Conservation (phyloP, 2,888 invertebrate genomes). For the Gerris lacustris region DNA sequence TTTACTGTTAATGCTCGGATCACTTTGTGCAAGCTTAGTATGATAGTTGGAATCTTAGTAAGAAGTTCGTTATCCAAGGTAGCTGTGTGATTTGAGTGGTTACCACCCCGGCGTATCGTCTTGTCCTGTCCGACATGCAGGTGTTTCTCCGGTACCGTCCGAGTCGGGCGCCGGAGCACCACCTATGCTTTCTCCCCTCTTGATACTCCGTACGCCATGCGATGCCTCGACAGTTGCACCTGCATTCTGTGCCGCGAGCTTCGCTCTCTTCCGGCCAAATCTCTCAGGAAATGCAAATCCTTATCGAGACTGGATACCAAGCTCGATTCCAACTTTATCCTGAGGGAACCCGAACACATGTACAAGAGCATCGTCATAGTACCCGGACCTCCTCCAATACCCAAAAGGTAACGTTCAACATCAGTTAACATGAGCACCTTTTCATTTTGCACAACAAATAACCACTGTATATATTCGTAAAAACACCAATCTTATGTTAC, state of each 20-base stretch:
- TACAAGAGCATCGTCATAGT: conserved; percentile 28
- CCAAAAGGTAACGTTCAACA: not conserved
- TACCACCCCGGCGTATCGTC: no score
- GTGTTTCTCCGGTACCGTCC: conserved; percentile 1
- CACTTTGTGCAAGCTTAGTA: not conserved
- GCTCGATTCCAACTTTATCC: conserved; percentile 25
- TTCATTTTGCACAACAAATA: not conserved
- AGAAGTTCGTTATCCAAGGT: not conserved
- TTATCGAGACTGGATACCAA: not conserved
- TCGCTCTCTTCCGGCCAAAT: conserved; percentile 10
- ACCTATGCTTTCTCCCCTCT: not conserved
- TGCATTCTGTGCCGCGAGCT: conserved; percentile 65
- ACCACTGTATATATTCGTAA: no score
- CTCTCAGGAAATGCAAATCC: not conserved
- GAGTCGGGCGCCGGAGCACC: not conserved
- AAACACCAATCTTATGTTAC: no score
- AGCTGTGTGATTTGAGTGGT: no score
- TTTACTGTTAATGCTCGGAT: no score
- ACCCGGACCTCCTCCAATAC: conserved; percentile 23
- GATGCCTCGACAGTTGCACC: conserved; percentile 57
- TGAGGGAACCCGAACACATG: conserved; percentile 22
- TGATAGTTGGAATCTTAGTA: not conserved
- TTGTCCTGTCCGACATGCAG: not conserved
- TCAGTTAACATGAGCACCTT: not conserved
- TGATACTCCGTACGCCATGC: conserved; percentile 39